These are phyloP conservation scores for Leucophenga maculata DNA, from an alignment of 2,888 invertebrate genomes.

Conservation along the genomic window DNA sequence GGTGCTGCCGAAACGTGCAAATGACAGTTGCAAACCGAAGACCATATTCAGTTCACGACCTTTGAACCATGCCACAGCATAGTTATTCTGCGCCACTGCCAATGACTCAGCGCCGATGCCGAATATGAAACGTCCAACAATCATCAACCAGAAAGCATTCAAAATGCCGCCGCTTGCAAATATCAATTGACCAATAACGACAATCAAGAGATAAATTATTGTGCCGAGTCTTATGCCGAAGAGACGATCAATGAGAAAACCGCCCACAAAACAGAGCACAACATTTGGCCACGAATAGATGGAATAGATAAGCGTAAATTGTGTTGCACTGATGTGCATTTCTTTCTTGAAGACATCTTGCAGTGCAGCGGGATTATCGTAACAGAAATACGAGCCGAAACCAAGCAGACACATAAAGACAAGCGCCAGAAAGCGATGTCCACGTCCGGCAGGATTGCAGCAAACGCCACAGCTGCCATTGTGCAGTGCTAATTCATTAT, in stretches of 20 bases:
- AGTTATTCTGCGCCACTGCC: constrained; percentile 97
- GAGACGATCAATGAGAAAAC: constrained; percentile 93
- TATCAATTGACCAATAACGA: constrained; percentile 89
- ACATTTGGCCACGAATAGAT: constrained; percentile 99
- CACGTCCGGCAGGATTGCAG: constrained; percentile 81
- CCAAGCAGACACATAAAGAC: constrained; percentile 95
- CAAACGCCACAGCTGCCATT: constrained; percentile 63
- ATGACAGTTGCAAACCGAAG: constrained; percentile 95
- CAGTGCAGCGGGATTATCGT: constrained; percentile 95
- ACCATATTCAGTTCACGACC: constrained; percentile 98
- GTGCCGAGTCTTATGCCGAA: constrained; percentile 96
- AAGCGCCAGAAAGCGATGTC: constrained; percentile 88
- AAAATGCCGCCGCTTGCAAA: constrained; percentile 90
- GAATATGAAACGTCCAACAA: constrained; percentile 93
- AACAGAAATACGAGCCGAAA: constrained; percentile 98
- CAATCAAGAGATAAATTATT: constrained; percentile 89
- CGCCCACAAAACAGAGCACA: constrained; percentile 94
- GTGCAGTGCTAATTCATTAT: constrained; percentile 66
- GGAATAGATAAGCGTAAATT: constrained; percentile 91
- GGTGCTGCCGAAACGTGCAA: constrained; percentile 94
- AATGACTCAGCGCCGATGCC: constrained; percentile 97
- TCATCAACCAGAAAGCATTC: constrained; percentile 92
- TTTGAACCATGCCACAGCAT: constrained; percentile 98
- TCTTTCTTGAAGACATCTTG: constrained; percentile 88
- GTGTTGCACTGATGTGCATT: constrained; percentile 82